These are phyloP conservation scores for Eupristina koningsbergeri DNA, from an alignment of 1,140 invertebrate genomes.

Conservation along the genomic window DNA sequence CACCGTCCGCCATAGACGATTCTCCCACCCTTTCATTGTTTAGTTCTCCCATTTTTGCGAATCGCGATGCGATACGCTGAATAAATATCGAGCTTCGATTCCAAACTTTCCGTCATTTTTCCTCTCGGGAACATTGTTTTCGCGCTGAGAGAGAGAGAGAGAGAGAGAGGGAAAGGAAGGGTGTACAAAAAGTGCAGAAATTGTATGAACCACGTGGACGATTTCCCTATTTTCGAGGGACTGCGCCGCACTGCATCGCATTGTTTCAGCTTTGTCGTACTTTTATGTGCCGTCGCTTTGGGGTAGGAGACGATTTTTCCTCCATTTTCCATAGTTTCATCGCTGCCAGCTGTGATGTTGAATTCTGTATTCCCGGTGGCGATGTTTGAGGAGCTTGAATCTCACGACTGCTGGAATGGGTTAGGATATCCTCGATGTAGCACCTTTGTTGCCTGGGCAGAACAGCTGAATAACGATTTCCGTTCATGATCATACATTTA, in stretches of 20 bases:
- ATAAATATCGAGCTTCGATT: conserved; percentile 40
- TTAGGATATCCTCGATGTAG: not conserved
- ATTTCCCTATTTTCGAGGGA: not conserved
- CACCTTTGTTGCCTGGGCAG: conserved; percentile 5
- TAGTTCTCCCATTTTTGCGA: not conserved
- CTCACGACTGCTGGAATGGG: not conserved
- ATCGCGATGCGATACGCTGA: conserved; percentile 23
- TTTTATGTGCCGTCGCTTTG: not conserved
- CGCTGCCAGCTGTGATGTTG: not conserved
- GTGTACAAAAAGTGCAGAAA: not conserved
- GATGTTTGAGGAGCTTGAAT: conserved; percentile 23
- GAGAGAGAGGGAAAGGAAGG: not conserved
- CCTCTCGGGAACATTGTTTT: no score
- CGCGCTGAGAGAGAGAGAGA: no score
- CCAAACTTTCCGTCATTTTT: not conserved
- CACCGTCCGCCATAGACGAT: no score
- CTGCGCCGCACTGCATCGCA: no score
- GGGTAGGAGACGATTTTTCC: conserved; percentile 9
- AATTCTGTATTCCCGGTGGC: not conserved
- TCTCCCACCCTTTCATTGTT: conserved; percentile 11
- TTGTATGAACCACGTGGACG: not conserved
- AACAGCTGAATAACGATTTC: conserved; percentile 40
- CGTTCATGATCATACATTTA: conserved; percentile 38
- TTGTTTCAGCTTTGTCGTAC: conserved; percentile 4
- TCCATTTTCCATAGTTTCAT: not conserved